Evolutionary conservation across 1,140 invertebrate species (phyloP).

Genomic region (Drosophila lacertosa): DNA sequence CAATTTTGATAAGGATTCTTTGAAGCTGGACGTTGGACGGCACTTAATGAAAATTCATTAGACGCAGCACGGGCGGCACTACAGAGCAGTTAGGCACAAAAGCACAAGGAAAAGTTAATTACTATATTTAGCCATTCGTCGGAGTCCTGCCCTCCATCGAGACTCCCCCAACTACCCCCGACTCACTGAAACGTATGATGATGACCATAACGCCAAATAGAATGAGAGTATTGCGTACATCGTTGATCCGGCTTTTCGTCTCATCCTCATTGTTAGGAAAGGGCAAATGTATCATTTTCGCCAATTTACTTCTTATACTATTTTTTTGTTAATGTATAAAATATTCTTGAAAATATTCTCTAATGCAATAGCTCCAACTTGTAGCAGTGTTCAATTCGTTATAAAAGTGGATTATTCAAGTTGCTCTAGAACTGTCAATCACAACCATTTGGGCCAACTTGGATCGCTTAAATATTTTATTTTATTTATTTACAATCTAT

Average conservation of each 20-base stretch:
- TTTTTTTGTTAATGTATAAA: background rate
- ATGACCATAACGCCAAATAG: constrained; percentile 7
- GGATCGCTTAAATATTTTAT: background rate
- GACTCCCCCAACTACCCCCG: no score
- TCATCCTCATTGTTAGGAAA: constrained; percentile 1
- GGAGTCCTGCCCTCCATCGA: no score
- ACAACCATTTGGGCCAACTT: background rate
- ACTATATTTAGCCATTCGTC: background rate
- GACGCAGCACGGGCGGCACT: constrained; percentile 5
- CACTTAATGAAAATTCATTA: constrained; percentile 3
- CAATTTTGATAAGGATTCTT: background rate
- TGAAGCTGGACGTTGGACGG: background rate
- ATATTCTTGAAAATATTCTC: background rate
- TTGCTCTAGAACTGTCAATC: background rate
- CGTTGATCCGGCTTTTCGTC: background rate
- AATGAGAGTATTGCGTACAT: background rate
- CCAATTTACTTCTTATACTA: no score
- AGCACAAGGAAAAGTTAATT: background rate
- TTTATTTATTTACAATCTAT: no score
- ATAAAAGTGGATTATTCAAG: background rate
- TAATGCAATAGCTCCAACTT: constrained; percentile 1
- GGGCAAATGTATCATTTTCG: background rate
- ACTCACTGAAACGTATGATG: constrained; percentile 12
- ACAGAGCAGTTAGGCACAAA: background rate
- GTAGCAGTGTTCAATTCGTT: background rate